These are phyloP conservation scores for Mesembrinibis cayennensis DNA, from an alignment of 2,113 vertebrate genomes.

Conservation along the genomic window DNA sequence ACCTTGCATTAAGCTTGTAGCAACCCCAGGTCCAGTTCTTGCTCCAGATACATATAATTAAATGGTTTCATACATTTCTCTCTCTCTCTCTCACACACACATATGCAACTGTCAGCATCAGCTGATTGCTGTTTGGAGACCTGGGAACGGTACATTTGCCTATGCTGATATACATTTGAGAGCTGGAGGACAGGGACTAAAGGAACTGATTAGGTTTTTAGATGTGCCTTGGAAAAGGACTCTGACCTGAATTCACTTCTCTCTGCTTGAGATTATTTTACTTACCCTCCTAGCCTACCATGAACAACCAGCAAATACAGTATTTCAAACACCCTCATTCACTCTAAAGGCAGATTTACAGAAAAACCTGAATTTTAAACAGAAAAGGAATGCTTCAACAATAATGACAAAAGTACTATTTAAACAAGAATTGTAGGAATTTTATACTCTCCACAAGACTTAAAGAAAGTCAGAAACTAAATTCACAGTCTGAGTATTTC, in stretches of 20 bases:
- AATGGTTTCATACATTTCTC: not conserved
- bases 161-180: not conserved
- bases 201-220: slow-evolving; percentile 11
- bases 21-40: not conserved
- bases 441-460: not conserved
- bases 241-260: not conserved
- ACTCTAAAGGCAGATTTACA: not conserved
- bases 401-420: not conserved
- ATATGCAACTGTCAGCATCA: not conserved
- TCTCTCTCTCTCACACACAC: not conserved
- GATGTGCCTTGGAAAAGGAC: slow-evolving; percentile 23
- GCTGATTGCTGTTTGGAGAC: not conserved
- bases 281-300: not conserved
- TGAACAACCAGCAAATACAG: not conserved
- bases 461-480: not conserved
- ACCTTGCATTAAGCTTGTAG: not conserved
- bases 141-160: not conserved
- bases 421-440: not conserved
- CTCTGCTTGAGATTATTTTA: slow-evolving; percentile 18
- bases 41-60: slow-evolving; percentile 7
- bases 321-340: not conserved
- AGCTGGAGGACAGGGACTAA: not conserved
- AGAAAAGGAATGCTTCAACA: not conserved
- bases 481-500: slow-evolving; percentile 16
- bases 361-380: not conserved